Evolutionary conservation across 1,140 invertebrate species (phyloP), one percentile per base, ranked within the genome.

Genomic region (Ditylenchus dipsaci): DNA sequence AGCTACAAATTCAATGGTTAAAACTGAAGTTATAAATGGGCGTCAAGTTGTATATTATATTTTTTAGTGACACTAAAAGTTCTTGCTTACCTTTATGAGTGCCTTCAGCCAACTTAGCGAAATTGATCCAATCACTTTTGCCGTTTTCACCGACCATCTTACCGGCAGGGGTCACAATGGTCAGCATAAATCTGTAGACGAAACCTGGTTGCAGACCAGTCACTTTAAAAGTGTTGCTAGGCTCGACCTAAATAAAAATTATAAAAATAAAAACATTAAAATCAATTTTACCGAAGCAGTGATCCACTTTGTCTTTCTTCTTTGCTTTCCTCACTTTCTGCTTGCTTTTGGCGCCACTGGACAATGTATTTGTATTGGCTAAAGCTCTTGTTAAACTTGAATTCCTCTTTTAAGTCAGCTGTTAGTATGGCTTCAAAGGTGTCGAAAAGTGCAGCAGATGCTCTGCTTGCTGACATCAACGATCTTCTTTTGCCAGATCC

Each of bases 271-370:
- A 29, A 17, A 11, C 43, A 5, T 53, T 13, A n/a, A 47, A 33
- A 13, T 69, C 0, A n/a, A 1, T 0, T 33, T 64, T 47, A 75
- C 73, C 73, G 73, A 65, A 1, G 74, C 73, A 43, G 73, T 77
- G 13, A 75, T 75, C 73, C 73, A 75, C 43, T 77, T 71, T 0
- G 73, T 38, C 27, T 75, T 33, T 75, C 76, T 19, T 30, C 38
- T 19, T 45, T 53, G 26, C 23, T 60, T 65, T 56, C 72, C 29
- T 62, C 49, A 8, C n/a, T 53, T 1, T 26, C 49, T 19, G n/a
- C n/a, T 26, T 7, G 49, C 15, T 26, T 67, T 62, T 76, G 76
- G 33, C 70, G 63, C 73, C 73, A 75, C 60, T 75, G 65, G 30
- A 75, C 60, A 21, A 75, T n/a, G 60, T 74, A 74, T 26, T 26